Percentiles rank a stretch among this genome's conserved stretches.
Evolutionary conservation across 2,113 vertebrate genomes (phyloP).

Genomic region (Leptocoma aspasia): DNA sequence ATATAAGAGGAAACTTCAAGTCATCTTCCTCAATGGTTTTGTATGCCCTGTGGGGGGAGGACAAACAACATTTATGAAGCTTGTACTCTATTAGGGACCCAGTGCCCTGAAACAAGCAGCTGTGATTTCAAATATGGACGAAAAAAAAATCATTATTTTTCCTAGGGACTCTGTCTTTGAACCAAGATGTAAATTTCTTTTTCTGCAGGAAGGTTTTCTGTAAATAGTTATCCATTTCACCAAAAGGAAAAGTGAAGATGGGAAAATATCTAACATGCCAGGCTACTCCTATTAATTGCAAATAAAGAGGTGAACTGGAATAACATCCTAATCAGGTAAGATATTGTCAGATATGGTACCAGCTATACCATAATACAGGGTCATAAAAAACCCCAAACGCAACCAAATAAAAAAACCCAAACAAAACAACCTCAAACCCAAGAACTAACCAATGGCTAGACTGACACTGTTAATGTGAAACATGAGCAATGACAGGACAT

Average conservation of each 20-base stretch:
- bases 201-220: not conserved
- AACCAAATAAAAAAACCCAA: not conserved
- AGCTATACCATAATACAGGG: not conserved
- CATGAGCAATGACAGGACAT: not conserved
- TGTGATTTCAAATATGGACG: not conserved
- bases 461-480: not conserved
- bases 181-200: not conserved
- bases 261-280: not conserved
- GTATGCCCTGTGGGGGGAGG: conserved; percentile 78
- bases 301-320: not conserved
- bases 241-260: not conserved
- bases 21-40: conserved; percentile 88
- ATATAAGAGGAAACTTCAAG: conserved; percentile 85
- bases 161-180: not conserved
- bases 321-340: not conserved
- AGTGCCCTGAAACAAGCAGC: conserved; percentile 17
- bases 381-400: not conserved
- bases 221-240: not conserved
- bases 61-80: conserved; percentile 63
- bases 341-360: not conserved
- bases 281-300: not conserved
- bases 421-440: not conserved
- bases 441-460: not conserved
- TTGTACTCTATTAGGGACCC: conserved; percentile 59
- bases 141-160: not conserved